These are phyloP conservation scores for Epinephelus fuscoguttatus DNA, from an alignment of 2,113 vertebrate genomes.

Conservation along the genomic window DNA sequence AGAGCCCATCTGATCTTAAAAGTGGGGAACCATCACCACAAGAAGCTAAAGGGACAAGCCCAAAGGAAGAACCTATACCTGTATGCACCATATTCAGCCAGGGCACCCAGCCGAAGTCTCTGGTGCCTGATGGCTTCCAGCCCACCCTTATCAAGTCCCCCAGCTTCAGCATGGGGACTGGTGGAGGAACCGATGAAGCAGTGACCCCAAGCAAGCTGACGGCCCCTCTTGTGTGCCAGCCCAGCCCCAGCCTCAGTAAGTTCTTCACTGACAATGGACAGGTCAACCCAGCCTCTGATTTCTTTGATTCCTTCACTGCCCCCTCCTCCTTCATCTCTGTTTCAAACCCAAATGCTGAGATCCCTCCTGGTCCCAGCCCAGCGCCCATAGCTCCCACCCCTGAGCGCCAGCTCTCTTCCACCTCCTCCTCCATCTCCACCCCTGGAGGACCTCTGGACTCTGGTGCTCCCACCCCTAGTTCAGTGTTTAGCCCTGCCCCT, in stretches of 20 bases:
- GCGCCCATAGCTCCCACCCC: slow-evolving; percentile 72
- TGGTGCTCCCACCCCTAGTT: slow-evolving; percentile 66
- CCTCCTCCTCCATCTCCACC: slow-evolving; percentile 71
- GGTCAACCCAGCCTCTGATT: slow-evolving; percentile 91
- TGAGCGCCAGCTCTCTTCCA: slow-evolving; percentile 83
- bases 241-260: slow-evolving; percentile 97
- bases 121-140: slow-evolving; percentile 93
- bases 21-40: slow-evolving; percentile 27
- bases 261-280: slow-evolving; percentile 91
- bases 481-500: slow-evolving; percentile 65
- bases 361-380: slow-evolving; percentile 71
- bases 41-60: slow-evolving; percentile 21
- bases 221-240: slow-evolving; percentile 90
- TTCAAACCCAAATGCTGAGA: slow-evolving; percentile 93
- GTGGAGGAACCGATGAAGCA: slow-evolving; percentile 61
- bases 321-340: slow-evolving; percentile 94
- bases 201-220: slow-evolving; percentile 86
- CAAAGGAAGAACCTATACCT: slow-evolving; percentile 85
- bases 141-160: slow-evolving; percentile 97
- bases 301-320: slow-evolving; percentile 97
- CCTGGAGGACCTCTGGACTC: slow-evolving; percentile 69
- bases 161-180: slow-evolving; percentile 88
- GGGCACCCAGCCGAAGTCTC: slow-evolving; percentile 73
- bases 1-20: slow-evolving; percentile 38
- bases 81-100: slow-evolving; percentile 98